A percentile compares a stretch with the other conserved stretches of the same genome.
Evolutionary conservation across 2,113 vertebrate species (phyloP).

Genomic region (Crotalus helleri): DNA sequence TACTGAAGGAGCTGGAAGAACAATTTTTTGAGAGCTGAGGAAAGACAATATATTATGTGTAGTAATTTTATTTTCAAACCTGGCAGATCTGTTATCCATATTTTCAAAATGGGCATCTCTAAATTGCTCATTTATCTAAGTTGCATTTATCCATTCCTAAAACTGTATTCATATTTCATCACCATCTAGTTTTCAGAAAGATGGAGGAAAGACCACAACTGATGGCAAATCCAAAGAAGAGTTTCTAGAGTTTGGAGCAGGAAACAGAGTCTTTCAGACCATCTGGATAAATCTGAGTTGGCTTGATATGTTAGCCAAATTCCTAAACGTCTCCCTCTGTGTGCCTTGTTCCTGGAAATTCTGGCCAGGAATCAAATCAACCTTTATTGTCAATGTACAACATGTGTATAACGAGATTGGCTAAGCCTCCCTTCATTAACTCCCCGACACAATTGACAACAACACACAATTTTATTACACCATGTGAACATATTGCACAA

Average conservation of each 20-base stretch:
- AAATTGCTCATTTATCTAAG: not conserved
- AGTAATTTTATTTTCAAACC: slow-evolving; percentile 21
- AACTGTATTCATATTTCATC: not conserved
- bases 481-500: too few relatives aligned
- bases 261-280: not conserved
- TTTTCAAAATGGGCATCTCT: not conserved
- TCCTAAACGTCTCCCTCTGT: not conserved
- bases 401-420: too few relatives aligned
- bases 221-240: not conserved
- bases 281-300: not conserved
- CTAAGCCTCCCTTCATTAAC: too few relatives aligned
- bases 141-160: slow-evolving; percentile 1
- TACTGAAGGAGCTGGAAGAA: slow-evolving; percentile 16
- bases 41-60: slow-evolving; percentile 9
- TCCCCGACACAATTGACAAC: too few relatives aligned
- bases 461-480: too few relatives aligned
- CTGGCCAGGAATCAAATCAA: not conserved
- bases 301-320: not conserved
- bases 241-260: not conserved
- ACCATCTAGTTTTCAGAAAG: not conserved
- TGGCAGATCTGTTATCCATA: not conserved
- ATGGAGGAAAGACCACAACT: not conserved
- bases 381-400: too few relatives aligned
- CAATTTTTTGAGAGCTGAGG: not conserved
- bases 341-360: not conserved